Evolutionary conservation across 2,888 invertebrate species (phyloP).

Genomic region (Octonoba sinensis): DNA sequence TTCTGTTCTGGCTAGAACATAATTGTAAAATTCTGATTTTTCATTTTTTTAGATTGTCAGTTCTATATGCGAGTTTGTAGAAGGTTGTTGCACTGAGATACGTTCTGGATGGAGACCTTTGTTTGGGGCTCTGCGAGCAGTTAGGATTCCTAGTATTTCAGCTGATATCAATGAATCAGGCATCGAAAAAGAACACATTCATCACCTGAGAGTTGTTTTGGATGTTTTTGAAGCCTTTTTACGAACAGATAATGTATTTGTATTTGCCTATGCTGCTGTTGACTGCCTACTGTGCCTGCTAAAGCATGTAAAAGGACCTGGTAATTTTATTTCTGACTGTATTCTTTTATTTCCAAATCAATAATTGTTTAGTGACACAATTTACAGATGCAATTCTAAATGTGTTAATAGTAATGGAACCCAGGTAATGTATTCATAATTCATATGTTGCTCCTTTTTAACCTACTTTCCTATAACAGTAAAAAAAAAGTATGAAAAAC

Average conservation of each 20-base stretch:
- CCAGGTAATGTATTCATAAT: too few species aligned
- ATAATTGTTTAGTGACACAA: not conserved
- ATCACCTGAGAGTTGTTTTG: slow-evolving; percentile 72
- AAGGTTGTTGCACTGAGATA: slow-evolving; percentile 92
- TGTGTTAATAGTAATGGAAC: too few species aligned
- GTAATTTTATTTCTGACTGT: slow-evolving; percentile 70
- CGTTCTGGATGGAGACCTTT: slow-evolving; percentile 96
- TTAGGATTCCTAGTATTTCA: slow-evolving; percentile 72
- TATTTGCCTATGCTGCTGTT: slow-evolving; percentile 93
- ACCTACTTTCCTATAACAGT: too few species aligned
- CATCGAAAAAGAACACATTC: slow-evolving; percentile 55
- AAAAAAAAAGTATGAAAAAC: too few species aligned
- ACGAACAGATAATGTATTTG: slow-evolving; percentile 90
- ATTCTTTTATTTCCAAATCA: not conserved
- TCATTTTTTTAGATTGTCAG: slow-evolving; percentile 82
- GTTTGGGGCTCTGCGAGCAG: slow-evolving; percentile 92
- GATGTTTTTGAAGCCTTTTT: slow-evolving; percentile 96
- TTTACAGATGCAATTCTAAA: not conserved
- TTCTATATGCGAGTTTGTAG: slow-evolving; percentile 95
- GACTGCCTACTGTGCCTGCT: slow-evolving; percentile 93
- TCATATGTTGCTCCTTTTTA: too few species aligned
- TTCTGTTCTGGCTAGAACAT: too few species aligned
- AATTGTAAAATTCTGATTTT: not conserved
- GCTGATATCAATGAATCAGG: slow-evolving; percentile 15
- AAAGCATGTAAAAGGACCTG: slow-evolving; percentile 80